phyloP scores from a whole-genome alignment of 2,113 vertebrate genomes.

The Chrysochloris asiatica region DNA sequence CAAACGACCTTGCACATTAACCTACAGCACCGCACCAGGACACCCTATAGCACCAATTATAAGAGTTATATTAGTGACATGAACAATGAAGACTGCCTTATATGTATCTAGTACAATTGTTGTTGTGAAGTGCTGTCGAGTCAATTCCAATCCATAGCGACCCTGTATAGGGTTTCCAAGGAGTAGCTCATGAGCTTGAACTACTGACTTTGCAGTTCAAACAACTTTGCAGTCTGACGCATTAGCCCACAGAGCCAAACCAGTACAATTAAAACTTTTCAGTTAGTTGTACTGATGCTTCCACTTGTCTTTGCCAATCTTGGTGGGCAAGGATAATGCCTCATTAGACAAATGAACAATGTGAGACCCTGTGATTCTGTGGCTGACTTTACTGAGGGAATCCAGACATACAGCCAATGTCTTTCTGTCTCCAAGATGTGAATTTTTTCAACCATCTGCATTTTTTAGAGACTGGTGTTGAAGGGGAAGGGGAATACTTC shows the following conservation, averaged over 20 bases:
- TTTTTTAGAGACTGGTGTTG: neutral
- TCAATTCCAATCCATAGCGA: too few species aligned
- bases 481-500: neutral
- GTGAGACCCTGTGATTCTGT: neutral
- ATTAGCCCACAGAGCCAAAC: too few species aligned
- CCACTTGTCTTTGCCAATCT: neutral
- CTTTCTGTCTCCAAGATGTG: neutral
- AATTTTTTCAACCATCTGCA: neutral
- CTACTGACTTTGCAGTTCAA: too few species aligned
- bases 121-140: too few species aligned
- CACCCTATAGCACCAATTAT: too few species aligned
- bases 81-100: neutral
- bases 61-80: neutral
- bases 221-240: too few species aligned
- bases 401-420: neutral
- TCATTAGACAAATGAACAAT: neutral
- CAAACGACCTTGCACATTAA: too few species aligned
- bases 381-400: neutral
- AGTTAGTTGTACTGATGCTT: neutral
- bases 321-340: neutral
- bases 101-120: neutral
- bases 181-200: too few species aligned
- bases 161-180: too few species aligned
- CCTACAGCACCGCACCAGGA: too few species aligned
- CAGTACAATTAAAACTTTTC: constrained; percentile 36